Conservation (phyloP, 1,140 invertebrate species). For the Trichomalopsis sarcophagae region DNA sequence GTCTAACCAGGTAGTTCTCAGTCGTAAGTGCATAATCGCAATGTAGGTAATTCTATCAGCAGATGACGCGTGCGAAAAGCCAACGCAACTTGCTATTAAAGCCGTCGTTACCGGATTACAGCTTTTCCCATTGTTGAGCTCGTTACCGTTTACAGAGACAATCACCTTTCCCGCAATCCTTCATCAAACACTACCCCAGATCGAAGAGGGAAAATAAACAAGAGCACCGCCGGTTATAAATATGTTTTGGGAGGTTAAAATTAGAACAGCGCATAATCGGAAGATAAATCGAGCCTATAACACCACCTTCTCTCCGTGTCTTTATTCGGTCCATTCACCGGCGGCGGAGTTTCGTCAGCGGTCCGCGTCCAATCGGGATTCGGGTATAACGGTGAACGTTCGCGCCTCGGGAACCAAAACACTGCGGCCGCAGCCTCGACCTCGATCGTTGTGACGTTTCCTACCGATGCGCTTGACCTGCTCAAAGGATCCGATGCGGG, state of each 20-base stretch:
- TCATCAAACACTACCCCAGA: not conserved
- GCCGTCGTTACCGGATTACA: too few species aligned
- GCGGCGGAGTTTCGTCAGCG: not conserved
- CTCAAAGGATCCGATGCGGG: not conserved
- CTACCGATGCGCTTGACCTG: slow-evolving; percentile 17
- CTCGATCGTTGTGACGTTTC: slow-evolving; percentile 2
- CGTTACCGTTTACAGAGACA: not conserved
- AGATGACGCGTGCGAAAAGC: not conserved
- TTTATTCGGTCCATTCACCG: not conserved
- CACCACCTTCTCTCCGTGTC: not conserved
- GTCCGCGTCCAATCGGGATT: slow-evolving; percentile 12
- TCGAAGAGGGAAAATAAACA: not conserved
- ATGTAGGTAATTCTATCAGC: not conserved
- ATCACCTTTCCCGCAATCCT: not conserved
- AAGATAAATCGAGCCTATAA: not conserved
- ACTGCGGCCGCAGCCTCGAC: not conserved
- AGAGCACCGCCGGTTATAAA: not conserved
- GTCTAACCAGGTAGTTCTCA: not conserved
- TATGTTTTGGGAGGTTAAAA: not conserved
- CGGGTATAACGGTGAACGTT: slow-evolving; percentile 19
- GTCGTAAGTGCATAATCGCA: not conserved
- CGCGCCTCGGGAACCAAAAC: not conserved
- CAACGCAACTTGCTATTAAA: not conserved
- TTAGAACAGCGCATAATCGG: slow-evolving; percentile 11
- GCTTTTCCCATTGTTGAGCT: too few species aligned